Percentiles rank a stretch among this genome's conserved stretches.
Conservation (phyloP, 2,113 vertebrate species). For the Lophotis ruficrista region DNA sequence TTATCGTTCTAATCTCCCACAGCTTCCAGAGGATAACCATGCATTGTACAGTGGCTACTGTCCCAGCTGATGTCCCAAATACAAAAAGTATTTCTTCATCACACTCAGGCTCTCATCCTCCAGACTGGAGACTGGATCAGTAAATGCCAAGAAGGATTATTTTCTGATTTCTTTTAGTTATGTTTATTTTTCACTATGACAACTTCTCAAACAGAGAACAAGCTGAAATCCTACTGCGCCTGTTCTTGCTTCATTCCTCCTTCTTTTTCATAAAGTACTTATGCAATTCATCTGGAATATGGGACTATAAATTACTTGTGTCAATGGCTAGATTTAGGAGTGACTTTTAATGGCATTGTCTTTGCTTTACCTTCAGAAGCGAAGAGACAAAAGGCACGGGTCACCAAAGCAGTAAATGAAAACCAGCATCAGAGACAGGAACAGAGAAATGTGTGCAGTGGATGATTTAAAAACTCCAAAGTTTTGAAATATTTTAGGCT, state of each 20-base stretch:
- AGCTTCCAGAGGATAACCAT: neutral
- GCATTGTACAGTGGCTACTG: neutral
- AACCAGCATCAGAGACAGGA: neutral
- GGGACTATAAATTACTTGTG: neutral
- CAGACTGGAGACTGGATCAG: neutral
- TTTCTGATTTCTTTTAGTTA: neutral
- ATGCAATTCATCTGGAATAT: neutral
- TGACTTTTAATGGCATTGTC: neutral
- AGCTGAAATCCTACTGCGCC: neutral
- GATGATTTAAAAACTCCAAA: neutral
- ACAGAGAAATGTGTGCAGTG: neutral
- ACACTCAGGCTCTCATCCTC: neutral
- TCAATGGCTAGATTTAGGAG: neutral
- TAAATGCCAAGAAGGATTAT: neutral
- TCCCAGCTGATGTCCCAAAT: neutral
- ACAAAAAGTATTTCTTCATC: neutral
- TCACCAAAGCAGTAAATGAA: neutral
- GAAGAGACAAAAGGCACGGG: neutral
- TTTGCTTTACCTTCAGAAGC: neutral
- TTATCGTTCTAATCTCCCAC: accelerated
- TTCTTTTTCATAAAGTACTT: neutral
- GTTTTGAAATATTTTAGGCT: neutral
- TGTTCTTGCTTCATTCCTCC: neutral
- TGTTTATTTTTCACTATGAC: constrained; percentile 22
- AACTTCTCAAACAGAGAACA: constrained; percentile 23